Evolutionary conservation across 1,140 invertebrate genomes (phyloP).

Genomic region (Mizuhopecten yessoensis): DNA sequence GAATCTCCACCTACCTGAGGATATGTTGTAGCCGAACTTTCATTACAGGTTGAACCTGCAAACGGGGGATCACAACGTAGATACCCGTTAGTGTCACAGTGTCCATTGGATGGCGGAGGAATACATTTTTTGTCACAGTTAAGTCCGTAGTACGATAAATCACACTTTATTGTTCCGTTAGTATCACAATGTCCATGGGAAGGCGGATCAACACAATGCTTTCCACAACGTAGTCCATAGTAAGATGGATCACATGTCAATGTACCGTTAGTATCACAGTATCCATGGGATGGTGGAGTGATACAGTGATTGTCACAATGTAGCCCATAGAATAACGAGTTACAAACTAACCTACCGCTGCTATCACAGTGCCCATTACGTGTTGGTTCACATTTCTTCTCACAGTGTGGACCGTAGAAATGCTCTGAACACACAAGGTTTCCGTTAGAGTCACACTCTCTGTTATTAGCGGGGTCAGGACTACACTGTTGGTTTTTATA

Average conservation of each 20-base stretch:
- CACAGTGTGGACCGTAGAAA: background rate
- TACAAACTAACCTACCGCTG: background rate
- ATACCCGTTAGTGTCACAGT: background rate
- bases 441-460: slow-evolving; percentile 4
- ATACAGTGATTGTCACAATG: slow-evolving; percentile 11
- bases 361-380: background rate
- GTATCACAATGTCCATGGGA: too few relatives aligned
- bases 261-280: background rate
- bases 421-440: background rate
- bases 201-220: too few relatives aligned
- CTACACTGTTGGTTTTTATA: background rate
- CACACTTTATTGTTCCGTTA: too few relatives aligned
- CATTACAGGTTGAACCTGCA: background rate
- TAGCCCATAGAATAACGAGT: background rate
- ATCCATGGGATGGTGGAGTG: background rate
- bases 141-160: too few relatives aligned
- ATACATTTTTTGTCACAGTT: too few relatives aligned
- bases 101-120: too few relatives aligned
- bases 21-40: background rate
- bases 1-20: background rate
- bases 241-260: too few relatives aligned
- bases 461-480: background rate
- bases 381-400: background rate
- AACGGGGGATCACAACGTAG: background rate
- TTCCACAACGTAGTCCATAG: too few relatives aligned